Evolutionary conservation across 92 coral and sea anemone species (phyloP).

Genomic region (Galaxea fascicularis): DNA sequence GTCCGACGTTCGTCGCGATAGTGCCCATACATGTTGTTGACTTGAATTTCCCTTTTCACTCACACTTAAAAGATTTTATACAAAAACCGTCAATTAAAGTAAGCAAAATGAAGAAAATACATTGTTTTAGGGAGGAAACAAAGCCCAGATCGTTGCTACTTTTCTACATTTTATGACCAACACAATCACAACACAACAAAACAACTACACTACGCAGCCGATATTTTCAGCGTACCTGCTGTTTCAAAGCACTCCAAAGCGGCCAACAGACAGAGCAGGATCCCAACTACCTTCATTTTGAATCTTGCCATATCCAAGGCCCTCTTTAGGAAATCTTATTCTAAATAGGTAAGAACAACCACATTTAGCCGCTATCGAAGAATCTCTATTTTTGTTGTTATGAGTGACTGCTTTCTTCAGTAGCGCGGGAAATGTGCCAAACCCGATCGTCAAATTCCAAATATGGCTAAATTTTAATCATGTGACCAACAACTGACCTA

Average conservation of each 20-base stretch:
- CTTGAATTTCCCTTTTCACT: background rate
- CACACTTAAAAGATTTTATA: background rate
- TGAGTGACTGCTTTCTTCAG: background rate
- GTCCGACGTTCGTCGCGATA: background rate
- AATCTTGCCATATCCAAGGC: slow-evolving; percentile 61
- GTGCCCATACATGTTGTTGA: background rate
- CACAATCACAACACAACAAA: slow-evolving; percentile 41
- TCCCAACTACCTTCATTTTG: slow-evolving; percentile 30
- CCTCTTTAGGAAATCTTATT: slow-evolving; percentile 39
- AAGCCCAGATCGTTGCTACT: slow-evolving; percentile 8
- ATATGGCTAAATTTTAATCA: slow-evolving; percentile 20
- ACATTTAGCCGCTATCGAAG: slow-evolving; percentile 41
- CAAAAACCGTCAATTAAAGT: slow-evolving; percentile 21
- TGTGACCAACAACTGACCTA: slow-evolving; percentile 23
- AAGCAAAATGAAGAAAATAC: background rate
- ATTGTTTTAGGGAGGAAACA: background rate
- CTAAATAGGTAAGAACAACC: slow-evolving; percentile 48
- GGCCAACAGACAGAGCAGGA: slow-evolving; percentile 46
- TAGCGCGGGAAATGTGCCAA: slow-evolving; percentile 54
- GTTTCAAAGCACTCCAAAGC: slow-evolving; percentile 61
- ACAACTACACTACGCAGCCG: slow-evolving; percentile 70
- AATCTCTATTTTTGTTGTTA: slow-evolving; percentile 31
- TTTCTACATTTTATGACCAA: slow-evolving; percentile 7
- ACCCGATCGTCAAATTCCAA: slow-evolving; percentile 16
- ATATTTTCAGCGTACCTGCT: slow-evolving; percentile 72